phyloP scores from a whole-genome alignment of 2,888 invertebrate genomes.

The Listrodromus nycthemerus region DNA sequence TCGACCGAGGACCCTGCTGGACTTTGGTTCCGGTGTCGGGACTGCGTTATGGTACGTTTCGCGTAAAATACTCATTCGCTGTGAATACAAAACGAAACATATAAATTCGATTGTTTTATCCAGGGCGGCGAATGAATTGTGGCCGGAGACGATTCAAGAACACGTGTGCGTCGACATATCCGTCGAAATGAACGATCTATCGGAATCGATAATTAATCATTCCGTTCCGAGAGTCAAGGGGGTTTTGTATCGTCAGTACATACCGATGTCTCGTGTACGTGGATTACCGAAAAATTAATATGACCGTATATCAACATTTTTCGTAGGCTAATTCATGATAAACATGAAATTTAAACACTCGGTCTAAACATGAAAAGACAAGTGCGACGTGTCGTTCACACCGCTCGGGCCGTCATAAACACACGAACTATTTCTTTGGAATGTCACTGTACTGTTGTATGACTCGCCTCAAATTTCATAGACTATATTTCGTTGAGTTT shows the following conservation, averaged over 20 bases:
- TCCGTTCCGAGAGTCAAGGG: conserved; percentile 87
- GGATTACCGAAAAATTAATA: conserved; percentile 25
- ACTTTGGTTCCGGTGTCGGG: conserved; percentile 97
- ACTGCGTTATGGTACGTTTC: conserved; percentile 90
- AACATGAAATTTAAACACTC: no score
- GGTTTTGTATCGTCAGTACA: conserved; percentile 92
- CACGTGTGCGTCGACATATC: conserved; percentile 95
- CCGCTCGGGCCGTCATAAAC: no score
- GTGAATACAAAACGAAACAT: conserved; percentile 28
- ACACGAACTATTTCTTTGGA: no score
- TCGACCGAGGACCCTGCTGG: conserved; percentile 91
- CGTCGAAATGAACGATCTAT: conserved; percentile 92
- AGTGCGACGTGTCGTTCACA: no score
- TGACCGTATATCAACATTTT: no score
- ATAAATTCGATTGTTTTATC: conserved; percentile 60
- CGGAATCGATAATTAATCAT: conserved; percentile 89
- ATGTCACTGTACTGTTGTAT: no score
- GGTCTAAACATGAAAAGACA: no score
- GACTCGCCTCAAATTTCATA: no score
- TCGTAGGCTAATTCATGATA: no score
- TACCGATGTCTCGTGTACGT: conserved; percentile 86
- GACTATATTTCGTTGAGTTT: no score
- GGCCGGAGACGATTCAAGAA: conserved; percentile 91
- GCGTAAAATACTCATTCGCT: neutral
- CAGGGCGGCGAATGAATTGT: conserved; percentile 90